Evolutionary conservation across 64 coral and sea anemone genomes (phyloP).

Genomic region (Stichodactyla mertensii): DNA sequence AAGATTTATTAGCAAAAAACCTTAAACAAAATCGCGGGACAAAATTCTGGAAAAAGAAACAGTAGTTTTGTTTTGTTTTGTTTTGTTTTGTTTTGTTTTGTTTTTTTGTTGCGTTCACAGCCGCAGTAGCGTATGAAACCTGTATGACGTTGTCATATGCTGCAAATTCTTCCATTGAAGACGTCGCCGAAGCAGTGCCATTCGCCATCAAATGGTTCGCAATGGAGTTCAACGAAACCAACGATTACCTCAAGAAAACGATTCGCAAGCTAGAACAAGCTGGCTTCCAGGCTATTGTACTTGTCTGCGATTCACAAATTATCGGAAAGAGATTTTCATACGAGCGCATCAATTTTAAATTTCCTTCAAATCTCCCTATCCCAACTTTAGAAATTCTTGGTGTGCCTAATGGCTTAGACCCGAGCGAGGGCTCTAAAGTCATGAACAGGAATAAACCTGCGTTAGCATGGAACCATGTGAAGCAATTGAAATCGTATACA

Average conservation of each 20-base stretch:
- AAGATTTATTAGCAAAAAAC: too few species aligned
- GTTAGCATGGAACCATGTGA: constrained; percentile 7
- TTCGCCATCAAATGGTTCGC: constrained; percentile 55
- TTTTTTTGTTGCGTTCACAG: background rate
- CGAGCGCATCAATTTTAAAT: background rate
- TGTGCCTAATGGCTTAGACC: background rate
- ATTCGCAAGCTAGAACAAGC: background rate
- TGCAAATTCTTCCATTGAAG: constrained; percentile 51
- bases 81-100: too few species aligned
- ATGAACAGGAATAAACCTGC: background rate
- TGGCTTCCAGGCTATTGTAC: background rate
- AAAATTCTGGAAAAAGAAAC: too few species aligned
- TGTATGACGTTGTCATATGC: constrained; percentile 40
- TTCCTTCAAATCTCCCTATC: background rate
- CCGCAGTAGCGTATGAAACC: constrained; percentile 23
- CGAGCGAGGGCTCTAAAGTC: background rate
- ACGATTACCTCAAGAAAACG: background rate
- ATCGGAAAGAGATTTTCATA: background rate
- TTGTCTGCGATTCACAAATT: background rate
- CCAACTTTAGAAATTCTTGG: background rate
- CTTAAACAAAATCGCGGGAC: too few species aligned
- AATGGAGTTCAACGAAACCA: constrained; percentile 11
- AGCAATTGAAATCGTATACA: constrained; percentile 31
- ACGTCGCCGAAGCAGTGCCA: constrained; percentile 40
- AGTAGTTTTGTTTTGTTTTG: too few species aligned